These are phyloP conservation scores for Sebastes umbrosus DNA, from an alignment of 2,797 vertebrate genomes.

Conservation along the genomic window DNA sequence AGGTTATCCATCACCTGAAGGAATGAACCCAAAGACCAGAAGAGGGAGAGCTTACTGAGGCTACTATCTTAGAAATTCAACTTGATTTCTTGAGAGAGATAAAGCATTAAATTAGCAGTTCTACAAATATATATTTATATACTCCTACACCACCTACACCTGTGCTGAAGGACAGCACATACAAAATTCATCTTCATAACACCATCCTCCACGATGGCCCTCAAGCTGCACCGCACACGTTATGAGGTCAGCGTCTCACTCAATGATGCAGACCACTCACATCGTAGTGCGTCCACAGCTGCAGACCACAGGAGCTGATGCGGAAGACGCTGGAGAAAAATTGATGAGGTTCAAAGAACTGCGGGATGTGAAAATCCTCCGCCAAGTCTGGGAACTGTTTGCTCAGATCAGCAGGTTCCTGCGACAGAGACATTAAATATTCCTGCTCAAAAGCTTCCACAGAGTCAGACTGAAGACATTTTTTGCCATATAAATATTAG, in stretches of 20 bases:
- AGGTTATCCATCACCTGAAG: constrained; percentile 97
- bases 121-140: neutral
- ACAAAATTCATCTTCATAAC: neutral
- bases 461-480: neutral
- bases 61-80: neutral
- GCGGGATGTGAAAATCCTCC: constrained; percentile 87
- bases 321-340: constrained; percentile 97
- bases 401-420: constrained; percentile 93
- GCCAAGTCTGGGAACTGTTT: constrained; percentile 92
- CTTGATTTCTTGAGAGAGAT: neutral
- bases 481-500: neutral
- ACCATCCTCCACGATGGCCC: neutral
- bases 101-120: neutral
- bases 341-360: constrained; percentile 89
- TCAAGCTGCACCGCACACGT: neutral
- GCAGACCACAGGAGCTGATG: constrained; percentile 93
- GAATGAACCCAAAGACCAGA: neutral
- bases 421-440: neutral
- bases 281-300: constrained; percentile 98
- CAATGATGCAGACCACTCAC: constrained; percentile 66
- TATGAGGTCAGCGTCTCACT: neutral
- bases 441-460: neutral
- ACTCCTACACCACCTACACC: neutral
- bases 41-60: neutral
- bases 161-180: neutral